Evolutionary conservation across 2,113 vertebrate species (phyloP), one percentile per base, ranked within the genome.

Genomic region (Istiophorus platypterus): DNA sequence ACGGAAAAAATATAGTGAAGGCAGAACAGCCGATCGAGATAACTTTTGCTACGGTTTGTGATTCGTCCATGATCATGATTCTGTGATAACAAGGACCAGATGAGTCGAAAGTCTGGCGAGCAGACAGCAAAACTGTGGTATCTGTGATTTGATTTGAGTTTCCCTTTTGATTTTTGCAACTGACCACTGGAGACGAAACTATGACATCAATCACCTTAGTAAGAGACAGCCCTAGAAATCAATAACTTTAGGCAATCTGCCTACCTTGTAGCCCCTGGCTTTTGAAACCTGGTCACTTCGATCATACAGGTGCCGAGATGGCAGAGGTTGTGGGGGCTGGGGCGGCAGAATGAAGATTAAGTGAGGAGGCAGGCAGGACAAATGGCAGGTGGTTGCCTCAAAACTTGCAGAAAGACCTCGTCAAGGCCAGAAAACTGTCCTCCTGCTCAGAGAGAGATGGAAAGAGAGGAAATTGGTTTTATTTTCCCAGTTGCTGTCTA

Each of bases 391-490:
- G 34, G 76, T 59, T 65, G 29, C 49, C 8, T 86, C 72, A 57
- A 52, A 86, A 78, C 49, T 14, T 70, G 34, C 64, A 80, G 66
- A 64, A 72, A 78, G 56, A 79, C 27, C n/a, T 31, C 45, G 37
- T 29, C 37, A 71, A 59, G 57, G 65, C 7, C 59, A 54, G 22
- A 54, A 65, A 71, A 0, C 11, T 68, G 51, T 52, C 39, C 54
- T 64, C 27, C 42, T 56, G 1, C 51, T 45, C 26, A 0, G 1
- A 82, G 77, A 79, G 62, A 72, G 54, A 85, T 39, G 63, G 45
- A 29, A n/a, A 34, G 9, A 77, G 47, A 56, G 49, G 52, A 42
- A 81, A 61, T 45, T 3, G 66, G 65, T 80, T 77, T 80, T 57
- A 54, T 31, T 65, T 74, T 39, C 24, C 24, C 76, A n/a, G 63